These are phyloP conservation scores for Nerophis ophidion DNA, from an alignment of 2,113 vertebrate species.

Conservation along the genomic window DNA sequence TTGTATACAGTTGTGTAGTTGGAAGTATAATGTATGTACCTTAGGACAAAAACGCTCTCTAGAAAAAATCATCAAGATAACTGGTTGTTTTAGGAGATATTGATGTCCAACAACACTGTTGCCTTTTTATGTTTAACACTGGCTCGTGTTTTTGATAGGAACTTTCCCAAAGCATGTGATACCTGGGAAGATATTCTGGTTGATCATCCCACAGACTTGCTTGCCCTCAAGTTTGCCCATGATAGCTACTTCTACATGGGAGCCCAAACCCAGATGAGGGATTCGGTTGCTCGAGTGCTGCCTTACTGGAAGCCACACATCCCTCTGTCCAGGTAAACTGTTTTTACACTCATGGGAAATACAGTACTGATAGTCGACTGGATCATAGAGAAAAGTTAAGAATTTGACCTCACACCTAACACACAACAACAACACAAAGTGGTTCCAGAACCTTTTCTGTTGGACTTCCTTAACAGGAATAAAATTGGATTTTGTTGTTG, in stretches of 20 bases:
- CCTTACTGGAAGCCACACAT: conserved; percentile 82
- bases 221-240: conserved; percentile 87
- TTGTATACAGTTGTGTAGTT: too few relatives aligned
- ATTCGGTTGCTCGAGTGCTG: conserved; percentile 82
- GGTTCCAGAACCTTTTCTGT: too few relatives aligned
- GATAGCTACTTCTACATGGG: conserved; percentile 88
- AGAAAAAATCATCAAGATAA: too few relatives aligned
- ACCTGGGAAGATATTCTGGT: conserved; percentile 85
- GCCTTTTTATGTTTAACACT: not conserved
- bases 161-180: conserved; percentile 73
- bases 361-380: too few relatives aligned
- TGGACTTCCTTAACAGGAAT: too few relatives aligned
- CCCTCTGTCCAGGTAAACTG: conserved; percentile 79
- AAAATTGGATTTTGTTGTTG: too few relatives aligned
- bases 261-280: conserved; percentile 76
- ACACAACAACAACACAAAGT: too few relatives aligned
- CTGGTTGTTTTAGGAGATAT: too few relatives aligned
- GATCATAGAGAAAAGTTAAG: too few relatives aligned
- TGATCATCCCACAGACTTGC: conserved; percentile 84
- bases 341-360: not conserved
- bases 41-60: too few relatives aligned
- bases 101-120: not conserved
- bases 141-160: conserved; percentile 61
- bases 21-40: too few relatives aligned
- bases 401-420: too few relatives aligned